phyloP scores from a whole-genome alignment of 2,888 invertebrate genomes.

The Meiosimyza platycephala region DNA sequence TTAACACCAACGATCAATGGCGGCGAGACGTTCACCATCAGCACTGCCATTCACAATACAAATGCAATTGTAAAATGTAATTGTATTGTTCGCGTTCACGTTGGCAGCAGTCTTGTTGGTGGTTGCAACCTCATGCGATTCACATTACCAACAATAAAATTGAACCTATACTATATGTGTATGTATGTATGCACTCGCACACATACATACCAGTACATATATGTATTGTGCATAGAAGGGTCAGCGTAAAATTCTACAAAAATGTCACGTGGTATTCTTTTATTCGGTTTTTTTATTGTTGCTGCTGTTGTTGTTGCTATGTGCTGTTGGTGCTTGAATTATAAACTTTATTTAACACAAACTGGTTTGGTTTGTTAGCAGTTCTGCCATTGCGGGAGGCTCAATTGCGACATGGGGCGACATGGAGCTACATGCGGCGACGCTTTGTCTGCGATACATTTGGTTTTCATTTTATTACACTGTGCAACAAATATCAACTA shows the following conservation, averaged over 20 bases:
- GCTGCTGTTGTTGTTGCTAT: not conserved
- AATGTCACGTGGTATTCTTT: not conserved
- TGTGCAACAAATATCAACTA: too few species aligned
- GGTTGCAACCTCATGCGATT: not conserved
- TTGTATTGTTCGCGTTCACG: constrained; percentile 9
- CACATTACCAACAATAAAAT: not conserved
- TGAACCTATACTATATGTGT: not conserved
- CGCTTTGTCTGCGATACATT: too few species aligned
- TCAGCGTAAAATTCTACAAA: not conserved
- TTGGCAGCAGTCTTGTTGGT: not conserved
- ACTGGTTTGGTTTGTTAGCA: too few species aligned
- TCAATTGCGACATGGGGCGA: too few species aligned
- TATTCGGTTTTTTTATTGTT: constrained; percentile 12
- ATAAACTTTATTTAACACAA: constrained; percentile 38
- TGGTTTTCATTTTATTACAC: too few species aligned
- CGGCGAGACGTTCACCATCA: not conserved
- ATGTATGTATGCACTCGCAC: not conserved
- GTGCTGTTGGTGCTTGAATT: not conserved
- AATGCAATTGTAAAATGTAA: constrained; percentile 22
- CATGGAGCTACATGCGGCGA: too few species aligned
- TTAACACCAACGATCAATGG: constrained; percentile 30
- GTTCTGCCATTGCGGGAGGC: too few species aligned
- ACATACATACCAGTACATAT: not conserved
- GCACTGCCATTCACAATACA: not conserved
- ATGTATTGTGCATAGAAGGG: not conserved